Conservation (phyloP, 2,797 vertebrate genomes). For the Kryptopterus vitreolus region DNA sequence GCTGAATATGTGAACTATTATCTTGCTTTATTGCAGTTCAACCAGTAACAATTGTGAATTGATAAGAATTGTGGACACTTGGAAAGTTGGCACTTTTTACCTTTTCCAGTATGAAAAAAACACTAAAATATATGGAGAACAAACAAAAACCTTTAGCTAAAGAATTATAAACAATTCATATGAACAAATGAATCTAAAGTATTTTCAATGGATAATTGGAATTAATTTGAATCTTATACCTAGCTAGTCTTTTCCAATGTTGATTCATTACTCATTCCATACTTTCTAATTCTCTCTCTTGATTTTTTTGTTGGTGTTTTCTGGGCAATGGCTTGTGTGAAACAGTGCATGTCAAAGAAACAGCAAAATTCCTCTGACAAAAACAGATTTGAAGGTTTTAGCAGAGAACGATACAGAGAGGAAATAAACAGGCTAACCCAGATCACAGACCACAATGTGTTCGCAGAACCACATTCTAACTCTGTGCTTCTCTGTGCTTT, state of each 20-base stretch:
- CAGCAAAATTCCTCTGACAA: neutral
- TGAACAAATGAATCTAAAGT: too few species aligned
- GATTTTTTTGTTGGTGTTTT: constrained; percentile 9
- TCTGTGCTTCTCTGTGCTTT: constrained; percentile 33
- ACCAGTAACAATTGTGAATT: neutral
- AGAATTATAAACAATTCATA: neutral
- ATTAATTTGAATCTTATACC: neutral
- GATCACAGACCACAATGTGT: constrained; percentile 25
- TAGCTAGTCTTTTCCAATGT: neutral
- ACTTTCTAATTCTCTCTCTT: neutral
- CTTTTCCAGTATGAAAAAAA: neutral
- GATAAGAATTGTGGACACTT: too few species aligned
- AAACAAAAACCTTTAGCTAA: neutral
- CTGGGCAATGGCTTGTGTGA: neutral
- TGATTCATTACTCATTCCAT: neutral
- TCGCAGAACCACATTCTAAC: constrained; percentile 19
- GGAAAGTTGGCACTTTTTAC: too few species aligned
- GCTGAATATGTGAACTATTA: constrained; percentile 2
- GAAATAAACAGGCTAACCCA: constrained; percentile 12
- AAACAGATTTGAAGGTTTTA: constrained; percentile 10
- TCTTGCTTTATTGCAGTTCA: constrained; percentile 4
- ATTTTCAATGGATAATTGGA: too few species aligned
- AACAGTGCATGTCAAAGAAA: neutral
- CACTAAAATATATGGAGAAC: neutral
- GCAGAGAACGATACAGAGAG: neutral